Evolutionary conservation across 2,113 vertebrate genomes (phyloP), one percentile per base, ranked within the genome.

Genomic region (Dromaius novaehollandiae): DNA sequence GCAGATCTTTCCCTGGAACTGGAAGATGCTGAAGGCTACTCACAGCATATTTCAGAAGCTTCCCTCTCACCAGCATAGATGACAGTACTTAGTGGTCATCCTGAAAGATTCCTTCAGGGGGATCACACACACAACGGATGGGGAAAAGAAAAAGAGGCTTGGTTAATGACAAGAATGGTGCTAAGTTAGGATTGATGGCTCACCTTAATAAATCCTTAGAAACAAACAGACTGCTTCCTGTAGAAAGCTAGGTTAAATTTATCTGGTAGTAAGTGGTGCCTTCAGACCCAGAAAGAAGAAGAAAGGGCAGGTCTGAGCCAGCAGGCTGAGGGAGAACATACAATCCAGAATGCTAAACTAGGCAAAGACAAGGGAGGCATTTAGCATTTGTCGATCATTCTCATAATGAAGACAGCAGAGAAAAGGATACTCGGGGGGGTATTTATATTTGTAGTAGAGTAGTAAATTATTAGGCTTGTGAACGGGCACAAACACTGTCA

Each of bases 381-480:
- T 91, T 24, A 70, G 55, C 22, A 6, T 82, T 44, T 90, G 90
- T 85, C 91, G 70, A 6, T 94, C 69, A 70, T 66, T 58, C 40
- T 84, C 1, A 1, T 46, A 76, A 92, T 65, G 76, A 51, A 83
- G 60, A 25, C 30, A 81, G 60, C 13, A 80, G 90, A 48, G n/a
- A 55, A 13, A 22, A 78, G 51, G 50, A 71, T 56, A 12, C 0
- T 1, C 87, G 65, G 65, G 69, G 86, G 81, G 84, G 69, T 84
- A 22, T 95, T 86, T 70, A 17, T 81, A 24, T 83, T 88, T 73
- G 80, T 64, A 61, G 53, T 13, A 6, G 13, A 84, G 87, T 12
- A 86, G 64, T 85, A 66, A 93, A 95, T 91, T 82, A 95, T 91
- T 82, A 75, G 74, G 53, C 69, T 36, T 75, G 81, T 92, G 84